phyloP scores from a whole-genome alignment of 1,140 invertebrate species.

The Andrena cerasifolii region DNA sequence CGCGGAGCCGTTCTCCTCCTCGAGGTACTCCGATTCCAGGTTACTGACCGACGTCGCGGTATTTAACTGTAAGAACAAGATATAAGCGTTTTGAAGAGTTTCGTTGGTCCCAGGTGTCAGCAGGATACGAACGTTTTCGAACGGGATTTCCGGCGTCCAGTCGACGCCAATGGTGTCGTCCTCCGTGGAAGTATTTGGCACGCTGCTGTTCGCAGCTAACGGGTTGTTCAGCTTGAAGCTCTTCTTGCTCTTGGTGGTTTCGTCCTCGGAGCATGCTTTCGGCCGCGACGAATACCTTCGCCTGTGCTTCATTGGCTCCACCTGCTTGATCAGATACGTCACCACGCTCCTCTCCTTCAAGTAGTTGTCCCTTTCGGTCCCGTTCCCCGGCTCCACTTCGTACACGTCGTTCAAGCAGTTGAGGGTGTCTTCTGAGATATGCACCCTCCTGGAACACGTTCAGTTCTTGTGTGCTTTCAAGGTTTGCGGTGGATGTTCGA shows the following conservation, averaged over 20 bases:
- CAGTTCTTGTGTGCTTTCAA: no score
- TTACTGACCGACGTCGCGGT: conserved; percentile 81
- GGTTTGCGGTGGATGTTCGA: no score
- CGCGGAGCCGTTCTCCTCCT: conserved; percentile 76
- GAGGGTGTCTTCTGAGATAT: conserved; percentile 94
- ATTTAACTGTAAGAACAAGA: conserved; percentile 77
- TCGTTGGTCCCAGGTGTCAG: no score
- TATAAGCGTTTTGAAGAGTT: not conserved
- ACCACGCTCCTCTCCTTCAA: conserved; percentile 93
- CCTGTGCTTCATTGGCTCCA: conserved; percentile 87
- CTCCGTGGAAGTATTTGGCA: conserved; percentile 83
- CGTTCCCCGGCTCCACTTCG: conserved; percentile 96
- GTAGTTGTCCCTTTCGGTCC: conserved; percentile 92
- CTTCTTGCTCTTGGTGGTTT: conserved; percentile 77
- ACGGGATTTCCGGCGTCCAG: conserved; percentile 95
- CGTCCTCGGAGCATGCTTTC: conserved; percentile 84
- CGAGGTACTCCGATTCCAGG: conserved; percentile 79
- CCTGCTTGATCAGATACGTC: conserved; percentile 95
- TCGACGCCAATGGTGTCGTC: conserved; percentile 90
- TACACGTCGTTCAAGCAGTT: conserved; percentile 93
- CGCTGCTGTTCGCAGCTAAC: conserved; percentile 70
- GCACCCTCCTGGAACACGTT: conserved; percentile 88
- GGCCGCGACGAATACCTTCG: conserved; percentile 83
- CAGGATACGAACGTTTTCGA: conserved; percentile 89
- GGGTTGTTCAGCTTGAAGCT: conserved; percentile 79